Conservation (phyloP, 2,797 vertebrate genomes). For the Carapus acus region DNA sequence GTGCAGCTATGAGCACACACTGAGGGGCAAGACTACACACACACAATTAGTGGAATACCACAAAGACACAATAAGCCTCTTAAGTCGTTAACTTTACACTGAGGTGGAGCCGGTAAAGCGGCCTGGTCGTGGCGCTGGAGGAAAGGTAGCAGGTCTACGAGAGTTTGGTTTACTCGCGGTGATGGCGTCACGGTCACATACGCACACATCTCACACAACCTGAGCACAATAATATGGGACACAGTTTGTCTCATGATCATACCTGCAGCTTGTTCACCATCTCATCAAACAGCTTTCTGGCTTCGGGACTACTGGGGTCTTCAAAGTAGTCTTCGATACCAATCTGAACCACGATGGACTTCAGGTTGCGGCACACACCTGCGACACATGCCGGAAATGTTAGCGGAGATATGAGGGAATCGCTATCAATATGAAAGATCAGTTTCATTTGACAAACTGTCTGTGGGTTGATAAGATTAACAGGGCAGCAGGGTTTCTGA, state of each 20-base stretch:
- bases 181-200: too few relatives aligned
- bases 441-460: too few relatives aligned
- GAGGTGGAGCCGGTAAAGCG: neutral
- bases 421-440: too few relatives aligned
- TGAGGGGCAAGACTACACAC: constrained; percentile 21
- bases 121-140: neutral
- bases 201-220: too few relatives aligned
- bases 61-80: neutral
- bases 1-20: constrained; percentile 16
- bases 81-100: neutral
- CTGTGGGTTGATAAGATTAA: too few relatives aligned
- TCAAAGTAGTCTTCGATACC: constrained; percentile 98
- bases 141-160: neutral
- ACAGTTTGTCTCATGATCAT: constrained; percentile 26
- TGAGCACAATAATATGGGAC: too few relatives aligned
- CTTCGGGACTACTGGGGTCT: constrained; percentile 93
- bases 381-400: neutral
- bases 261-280: constrained; percentile 99
- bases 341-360: constrained; percentile 96
- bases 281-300: constrained; percentile 95
- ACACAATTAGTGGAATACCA: neutral
- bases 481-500: too few relatives aligned
- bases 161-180: too few relatives aligned
- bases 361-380: constrained; percentile 97
- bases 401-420: neutral